Conservation (phyloP, 1,140 invertebrate genomes). For the Hypothenemus hampei region DNA sequence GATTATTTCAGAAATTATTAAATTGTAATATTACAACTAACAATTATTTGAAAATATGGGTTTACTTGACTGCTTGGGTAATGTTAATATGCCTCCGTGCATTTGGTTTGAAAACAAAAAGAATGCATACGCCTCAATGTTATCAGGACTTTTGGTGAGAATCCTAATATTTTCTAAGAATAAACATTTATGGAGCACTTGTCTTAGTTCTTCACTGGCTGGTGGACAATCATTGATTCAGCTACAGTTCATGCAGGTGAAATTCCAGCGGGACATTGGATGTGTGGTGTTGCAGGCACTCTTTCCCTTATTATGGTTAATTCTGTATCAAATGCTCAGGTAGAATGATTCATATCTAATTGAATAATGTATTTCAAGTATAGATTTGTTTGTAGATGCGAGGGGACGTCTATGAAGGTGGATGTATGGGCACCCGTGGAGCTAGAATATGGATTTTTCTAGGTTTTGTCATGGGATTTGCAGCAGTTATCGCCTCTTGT, state of each 20-base stretch:
- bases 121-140: slow-evolving; percentile 77
- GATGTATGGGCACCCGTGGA: slow-evolving; percentile 82
- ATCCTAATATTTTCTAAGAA: neutral
- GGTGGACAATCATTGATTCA: slow-evolving; percentile 98
- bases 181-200: slow-evolving; percentile 22
- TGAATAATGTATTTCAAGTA: slow-evolving; percentile 4
- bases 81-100: slow-evolving; percentile 52
- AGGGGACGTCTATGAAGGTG: slow-evolving; percentile 81
- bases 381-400: slow-evolving; percentile 56
- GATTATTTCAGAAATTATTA: too few relatives aligned
- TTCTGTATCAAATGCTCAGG: slow-evolving; percentile 70
- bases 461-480: slow-evolving; percentile 95
- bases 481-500: slow-evolving; percentile 87
- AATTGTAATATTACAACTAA: too few relatives aligned
- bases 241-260: slow-evolving; percentile 71
- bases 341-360: neutral
- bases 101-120: slow-evolving; percentile 67
- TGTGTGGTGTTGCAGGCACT: slow-evolving; percentile 93
- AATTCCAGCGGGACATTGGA: slow-evolving; percentile 74
- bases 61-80: slow-evolving; percentile 46
- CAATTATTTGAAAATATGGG: too few relatives aligned
- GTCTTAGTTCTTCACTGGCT: slow-evolving; percentile 87
- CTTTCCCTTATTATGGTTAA: slow-evolving; percentile 96
- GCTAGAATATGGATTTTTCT: slow-evolving; percentile 93
- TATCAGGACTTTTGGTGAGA: slow-evolving; percentile 76